A percentile compares a stretch with the other conserved stretches of the same genome.
These are phyloP conservation scores for Apis laboriosa DNA, from an alignment of 1,140 invertebrate species.

Conservation along the genomic window DNA sequence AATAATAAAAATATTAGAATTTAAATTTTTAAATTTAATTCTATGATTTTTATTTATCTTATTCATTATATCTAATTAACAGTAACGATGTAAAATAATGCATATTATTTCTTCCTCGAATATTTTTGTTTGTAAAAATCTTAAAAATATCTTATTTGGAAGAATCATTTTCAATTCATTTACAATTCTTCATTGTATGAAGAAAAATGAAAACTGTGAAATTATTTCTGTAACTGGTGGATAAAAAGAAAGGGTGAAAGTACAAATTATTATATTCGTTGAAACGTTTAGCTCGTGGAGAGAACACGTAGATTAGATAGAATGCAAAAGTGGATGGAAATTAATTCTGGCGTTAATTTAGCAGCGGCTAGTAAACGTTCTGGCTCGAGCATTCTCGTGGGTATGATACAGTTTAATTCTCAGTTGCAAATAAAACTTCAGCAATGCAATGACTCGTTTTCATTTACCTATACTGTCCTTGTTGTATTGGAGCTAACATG, in stretches of 20 bases:
- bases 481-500: background rate
- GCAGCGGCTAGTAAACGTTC: conserved; percentile 35
- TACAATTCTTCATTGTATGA: too few species aligned
- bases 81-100: background rate
- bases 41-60: too few species aligned
- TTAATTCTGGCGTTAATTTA: conserved; percentile 57
- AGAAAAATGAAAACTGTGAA: background rate
- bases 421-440: conserved; percentile 43
- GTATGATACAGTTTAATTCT: conserved; percentile 32
- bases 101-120: too few species aligned
- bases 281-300: background rate
- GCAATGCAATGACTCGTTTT: conserved; percentile 11
- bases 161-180: background rate
- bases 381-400: conserved; percentile 24
- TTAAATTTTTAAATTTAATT: too few species aligned
- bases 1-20: too few species aligned
- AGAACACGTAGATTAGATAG: background rate
- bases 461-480: conserved; percentile 9
- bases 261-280: conserved; percentile 14
- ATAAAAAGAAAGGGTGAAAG: conserved; percentile 1
- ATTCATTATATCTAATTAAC: background rate
- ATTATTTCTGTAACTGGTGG: background rate
- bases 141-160: background rate
- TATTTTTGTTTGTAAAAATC: background rate
- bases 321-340: conserved; percentile 39